A percentile compares a stretch with the other conserved stretches of the same genome.
Conservation (phyloP, 2,888 invertebrate species). For the Ichneumoninae sp. region DNA sequence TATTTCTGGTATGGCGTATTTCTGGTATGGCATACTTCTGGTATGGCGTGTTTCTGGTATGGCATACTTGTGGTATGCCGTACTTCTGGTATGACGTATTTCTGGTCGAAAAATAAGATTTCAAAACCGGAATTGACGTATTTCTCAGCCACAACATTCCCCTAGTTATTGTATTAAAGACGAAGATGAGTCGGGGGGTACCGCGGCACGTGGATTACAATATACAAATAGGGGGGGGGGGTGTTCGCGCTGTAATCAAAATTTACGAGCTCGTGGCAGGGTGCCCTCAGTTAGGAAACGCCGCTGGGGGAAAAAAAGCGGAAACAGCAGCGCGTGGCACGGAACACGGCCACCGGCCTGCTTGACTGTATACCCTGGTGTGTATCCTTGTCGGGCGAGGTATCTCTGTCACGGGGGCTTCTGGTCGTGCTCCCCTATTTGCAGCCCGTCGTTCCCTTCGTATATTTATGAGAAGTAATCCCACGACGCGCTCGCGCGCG, state of each 20-base stretch:
- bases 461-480: constrained; percentile 62
- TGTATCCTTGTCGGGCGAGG: constrained; percentile 43
- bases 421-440: constrained; percentile 25
- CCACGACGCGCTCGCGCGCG: constrained; percentile 38
- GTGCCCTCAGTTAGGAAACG: constrained; percentile 6
- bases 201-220: constrained; percentile 37
- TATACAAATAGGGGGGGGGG: not conserved
- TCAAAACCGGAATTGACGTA: not conserved
- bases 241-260: constrained; percentile 46
- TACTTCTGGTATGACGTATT: not conserved
- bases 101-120: not conserved
- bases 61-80: no score
- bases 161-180: constrained; percentile 17
- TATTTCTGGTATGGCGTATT: no score
- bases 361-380: constrained; percentile 23
- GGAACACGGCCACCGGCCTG: constrained; percentile 27
- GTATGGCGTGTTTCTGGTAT: no score
- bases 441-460: constrained; percentile 10
- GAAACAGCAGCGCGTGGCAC: constrained; percentile 46
- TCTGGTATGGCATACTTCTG: no score
- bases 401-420: constrained; percentile 38
- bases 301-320: constrained; percentile 34
- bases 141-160: not conserved
- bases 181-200: not conserved
- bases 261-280: constrained; percentile 33